phyloP scores from a whole-genome alignment of 2,797 vertebrate species.

The Cuculus canorus region DNA sequence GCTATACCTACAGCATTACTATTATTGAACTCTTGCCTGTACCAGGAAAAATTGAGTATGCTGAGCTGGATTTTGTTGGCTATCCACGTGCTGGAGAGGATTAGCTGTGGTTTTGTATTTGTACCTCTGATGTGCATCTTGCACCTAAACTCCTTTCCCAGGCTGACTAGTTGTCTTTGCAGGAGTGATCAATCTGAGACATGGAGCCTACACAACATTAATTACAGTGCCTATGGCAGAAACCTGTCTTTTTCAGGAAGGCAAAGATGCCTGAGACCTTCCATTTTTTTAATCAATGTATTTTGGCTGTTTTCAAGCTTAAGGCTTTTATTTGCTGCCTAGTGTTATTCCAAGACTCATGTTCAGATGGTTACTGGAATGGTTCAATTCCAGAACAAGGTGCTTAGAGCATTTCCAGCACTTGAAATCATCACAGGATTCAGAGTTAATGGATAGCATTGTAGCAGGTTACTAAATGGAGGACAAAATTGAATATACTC shows the following conservation, averaged over 20 bases:
- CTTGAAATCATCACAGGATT: not conserved
- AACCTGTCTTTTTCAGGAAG: not conserved
- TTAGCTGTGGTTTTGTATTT: not conserved
- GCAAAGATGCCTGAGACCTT: not conserved
- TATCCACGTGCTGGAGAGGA: accelerated
- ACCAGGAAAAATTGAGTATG: not conserved
- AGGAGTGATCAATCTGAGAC: not conserved
- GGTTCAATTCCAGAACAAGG: not conserved
- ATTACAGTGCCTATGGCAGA: not conserved
- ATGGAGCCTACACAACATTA: not conserved
- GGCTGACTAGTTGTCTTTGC: not conserved
- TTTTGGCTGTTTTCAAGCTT: not conserved
- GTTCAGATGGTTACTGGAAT: not conserved
- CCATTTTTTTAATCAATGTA: not conserved
- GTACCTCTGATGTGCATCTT: not conserved
- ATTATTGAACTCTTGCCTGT: not conserved
- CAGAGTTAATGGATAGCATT: not conserved
- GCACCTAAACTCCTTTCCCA: not conserved
- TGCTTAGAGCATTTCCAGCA: not conserved
- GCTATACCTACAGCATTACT: not conserved
- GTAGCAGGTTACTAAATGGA: not conserved
- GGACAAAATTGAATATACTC: not conserved
- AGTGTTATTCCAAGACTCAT: not conserved
- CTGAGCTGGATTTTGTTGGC: not conserved
- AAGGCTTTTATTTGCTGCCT: not conserved